Base-by-base conservation (phyloP, 2,113 vertebrate genomes). In the Pterocles orientalis region DNA sequence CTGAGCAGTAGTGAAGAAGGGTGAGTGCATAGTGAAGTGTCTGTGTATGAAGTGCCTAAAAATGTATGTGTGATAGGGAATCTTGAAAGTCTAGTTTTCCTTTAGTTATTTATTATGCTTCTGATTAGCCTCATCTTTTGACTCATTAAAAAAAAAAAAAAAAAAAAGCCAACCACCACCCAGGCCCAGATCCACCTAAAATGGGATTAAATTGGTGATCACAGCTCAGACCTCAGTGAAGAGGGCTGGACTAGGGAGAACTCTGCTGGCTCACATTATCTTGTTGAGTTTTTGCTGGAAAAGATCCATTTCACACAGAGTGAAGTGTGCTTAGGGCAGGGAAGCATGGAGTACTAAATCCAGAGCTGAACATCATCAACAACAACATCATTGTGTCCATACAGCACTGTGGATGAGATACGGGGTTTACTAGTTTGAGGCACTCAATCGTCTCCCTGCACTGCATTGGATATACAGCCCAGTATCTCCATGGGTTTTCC, bases 321-420 rank as follows among this genome's bases (percentile, higher is more conserved):
- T 39, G 47, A 61, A 66, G 25, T 17, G 21, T 6, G 2, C 28
- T 65, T 70, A 53, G 21, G 39, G 39, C 70, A 60, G 16, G 43
- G 18, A 39, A 34, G 56, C 62, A 17, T 31, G 28, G 18, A 48
- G 39, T 48, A 26, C 26, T 26, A 15, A 12, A 31, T 62, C 15
- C n/a, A 36, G 53, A 43, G 24, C 20, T 48, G 45, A 83, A 48
- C 18, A 34, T 34, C 18, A 12, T 12, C 3, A 0, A 6, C 64
- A 83, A 48, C 18, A 34, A n/a, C 18, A 12, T 12, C 3, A 0
- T 6, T 70, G 29, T 48, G 21, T 72, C 47, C 13, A 1, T 25
- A 18, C 41, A 36, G 36, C 19, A 23, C 15, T 43, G 79, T 66
- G 60, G 10, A 47, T 54, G 66, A 50, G 39, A 41, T 28, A 31